A percentile compares a stretch with the other conserved stretches of the same genome.
Conservation (phyloP, 2,797 vertebrate species). For the Molossus alvarezi region DNA sequence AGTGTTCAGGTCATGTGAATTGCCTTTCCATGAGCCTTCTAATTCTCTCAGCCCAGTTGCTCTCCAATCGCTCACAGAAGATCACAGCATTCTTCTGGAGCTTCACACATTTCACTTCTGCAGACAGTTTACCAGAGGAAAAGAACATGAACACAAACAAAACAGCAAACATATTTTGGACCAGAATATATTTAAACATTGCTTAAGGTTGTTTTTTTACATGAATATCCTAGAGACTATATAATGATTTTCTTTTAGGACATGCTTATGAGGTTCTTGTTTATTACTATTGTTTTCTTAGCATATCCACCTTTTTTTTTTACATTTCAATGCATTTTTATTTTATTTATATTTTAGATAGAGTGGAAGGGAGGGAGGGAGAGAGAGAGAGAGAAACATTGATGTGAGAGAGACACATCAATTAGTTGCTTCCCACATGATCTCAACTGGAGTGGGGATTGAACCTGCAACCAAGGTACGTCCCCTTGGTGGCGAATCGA, state of each 20-base stretch:
- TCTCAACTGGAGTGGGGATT: too few species aligned
- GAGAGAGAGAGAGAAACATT: too few species aligned
- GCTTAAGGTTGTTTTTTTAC: neutral
- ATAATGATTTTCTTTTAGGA: constrained; percentile 47
- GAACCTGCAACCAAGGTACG: too few species aligned
- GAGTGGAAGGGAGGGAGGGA: too few species aligned
- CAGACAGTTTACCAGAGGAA: neutral
- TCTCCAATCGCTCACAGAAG: neutral
- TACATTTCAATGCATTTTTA: neutral
- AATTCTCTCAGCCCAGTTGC: neutral
- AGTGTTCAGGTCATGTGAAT: neutral
- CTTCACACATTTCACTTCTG: neutral
- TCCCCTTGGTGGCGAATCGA: too few species aligned
- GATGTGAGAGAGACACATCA: too few species aligned
- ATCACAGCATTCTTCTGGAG: neutral
- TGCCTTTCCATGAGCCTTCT: neutral
- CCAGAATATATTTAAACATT: neutral
- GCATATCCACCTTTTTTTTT: neutral
- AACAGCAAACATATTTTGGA: neutral
- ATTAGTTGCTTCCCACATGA: too few species aligned
- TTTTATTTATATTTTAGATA: too few species aligned
- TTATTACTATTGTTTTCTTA: constrained; percentile 25
- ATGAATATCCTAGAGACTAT: neutral
- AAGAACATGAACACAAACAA: neutral
- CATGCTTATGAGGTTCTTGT: neutral